Evolutionary conservation across 35 echinoderm and acorn worm genomes (phyloP), one percentile per base, ranked within the genome.

Genomic region (Heliocidaris tuberculata): DNA sequence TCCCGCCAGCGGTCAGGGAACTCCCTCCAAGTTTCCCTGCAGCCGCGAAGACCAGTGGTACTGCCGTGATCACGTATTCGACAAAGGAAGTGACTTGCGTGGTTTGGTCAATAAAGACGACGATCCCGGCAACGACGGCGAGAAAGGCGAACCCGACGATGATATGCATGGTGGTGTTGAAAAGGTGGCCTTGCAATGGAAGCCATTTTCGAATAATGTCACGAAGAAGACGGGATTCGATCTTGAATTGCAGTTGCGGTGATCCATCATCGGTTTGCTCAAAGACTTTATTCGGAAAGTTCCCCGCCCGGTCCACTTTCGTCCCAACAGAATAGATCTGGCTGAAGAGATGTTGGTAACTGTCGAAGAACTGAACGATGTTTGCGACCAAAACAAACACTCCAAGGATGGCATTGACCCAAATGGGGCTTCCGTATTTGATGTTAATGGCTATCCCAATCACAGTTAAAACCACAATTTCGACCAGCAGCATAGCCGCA

Each of bases 191-290:
- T 10, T 47, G 15, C 11, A 89, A 48, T 15, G 87, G 87, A 6
- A 89, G 87, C 31, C 87, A 48, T 89, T 89, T 89, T 19, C 87
- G 31, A 12, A 89, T 89, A 11, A 89, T 89, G 47, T 89, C 31
- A 47, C 87, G 31, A 16, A 89, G 87, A 7, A 89, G 87, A 48
- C 31, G 16, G 30, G 87, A 89, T 27, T 48, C 4, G 31, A 89
- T 89, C 31, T 15, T 47, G 47, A 89, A 89, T 27, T 32, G 9
- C 24, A 48, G 10, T 48, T 89, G 31, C 19, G 87, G 87, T 17
- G 87, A 48, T 47, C 87, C 87, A 24, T 78, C 65, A 78, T n/a
- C 17, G 19, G 65, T 78, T n/a, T 78, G 65, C 65, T 78, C 21
- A 78, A 78, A 78, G 65, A 78, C 7, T 78, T 78, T 78, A n/a